phyloP scores from a whole-genome alignment of 2,888 invertebrate species.

The Argyra leucocephala region DNA sequence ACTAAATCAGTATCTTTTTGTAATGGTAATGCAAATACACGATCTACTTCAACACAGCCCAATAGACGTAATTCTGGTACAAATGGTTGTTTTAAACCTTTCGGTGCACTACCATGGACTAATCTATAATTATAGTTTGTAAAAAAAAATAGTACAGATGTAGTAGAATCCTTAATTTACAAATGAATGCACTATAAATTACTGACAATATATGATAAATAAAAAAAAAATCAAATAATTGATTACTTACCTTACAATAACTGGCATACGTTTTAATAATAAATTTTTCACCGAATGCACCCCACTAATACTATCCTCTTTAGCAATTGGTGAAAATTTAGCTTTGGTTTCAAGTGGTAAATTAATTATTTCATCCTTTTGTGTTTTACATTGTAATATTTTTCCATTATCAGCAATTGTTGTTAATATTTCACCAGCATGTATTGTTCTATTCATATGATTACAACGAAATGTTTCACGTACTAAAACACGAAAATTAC shows the following conservation, averaged over 20 bases:
- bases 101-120: slow-evolving; percentile 81
- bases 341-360: slow-evolving; percentile 80
- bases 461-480: slow-evolving; percentile 44
- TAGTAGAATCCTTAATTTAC: no score
- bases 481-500: slow-evolving; percentile 44
- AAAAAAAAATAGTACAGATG: no score
- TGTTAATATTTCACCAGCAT: slow-evolving; percentile 75
- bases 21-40: slow-evolving; percentile 69
- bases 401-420: slow-evolving; percentile 65
- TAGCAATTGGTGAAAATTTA: slow-evolving; percentile 83
- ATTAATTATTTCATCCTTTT: slow-evolving; percentile 72
- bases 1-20: slow-evolving; percentile 73
- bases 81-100: slow-evolving; percentile 73
- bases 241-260: slow-evolving; percentile 70
- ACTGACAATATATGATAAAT: background rate
- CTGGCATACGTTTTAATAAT: slow-evolving; percentile 78
- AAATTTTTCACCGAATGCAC: slow-evolving; percentile 86
- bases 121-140: slow-evolving; percentile 41
- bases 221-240: no score
- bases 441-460: slow-evolving; percentile 51
- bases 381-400: slow-evolving; percentile 78
- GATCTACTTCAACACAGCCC: slow-evolving; percentile 75
- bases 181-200: background rate
- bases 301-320: slow-evolving; percentile 88
- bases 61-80: slow-evolving; percentile 74